These are phyloP conservation scores for Mormyrops boulengeri DNA, from an alignment of 2,797 vertebrate species.

Conservation along the genomic window DNA sequence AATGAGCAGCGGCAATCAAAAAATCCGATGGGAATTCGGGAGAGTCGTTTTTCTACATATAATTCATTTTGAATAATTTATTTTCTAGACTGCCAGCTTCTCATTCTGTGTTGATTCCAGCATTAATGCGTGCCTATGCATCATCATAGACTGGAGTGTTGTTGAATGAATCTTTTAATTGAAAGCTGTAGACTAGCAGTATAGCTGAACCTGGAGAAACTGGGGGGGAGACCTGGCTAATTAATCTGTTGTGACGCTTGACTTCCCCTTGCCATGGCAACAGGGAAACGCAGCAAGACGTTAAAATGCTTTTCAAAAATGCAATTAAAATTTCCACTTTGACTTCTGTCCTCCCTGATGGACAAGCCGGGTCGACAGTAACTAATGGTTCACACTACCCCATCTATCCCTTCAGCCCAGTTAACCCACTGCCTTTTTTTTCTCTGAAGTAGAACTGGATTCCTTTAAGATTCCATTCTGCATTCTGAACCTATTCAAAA, in stretches of 20 bases:
- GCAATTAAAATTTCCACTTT: constrained; percentile 14
- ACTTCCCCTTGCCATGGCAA: constrained; percentile 22
- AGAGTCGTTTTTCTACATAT: constrained; percentile 9
- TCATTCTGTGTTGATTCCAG: not conserved
- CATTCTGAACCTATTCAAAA: not conserved
- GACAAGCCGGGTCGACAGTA: not conserved
- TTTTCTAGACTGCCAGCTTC: not conserved
- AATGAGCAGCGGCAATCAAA: constrained; percentile 18
- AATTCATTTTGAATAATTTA: constrained; percentile 24
- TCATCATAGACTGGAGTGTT: not conserved
- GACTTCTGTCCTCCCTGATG: not conserved
- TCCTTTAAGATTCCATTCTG: constrained; percentile 1
- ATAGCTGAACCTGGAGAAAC: not conserved
- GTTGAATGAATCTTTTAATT: constrained; percentile 13
- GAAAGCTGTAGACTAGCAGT: constrained; percentile 2
- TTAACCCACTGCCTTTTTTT: not conserved
- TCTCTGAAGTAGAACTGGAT: not conserved
- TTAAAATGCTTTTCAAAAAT: constrained; percentile 14
- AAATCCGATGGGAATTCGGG: constrained; percentile 11
- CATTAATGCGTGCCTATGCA: not conserved
- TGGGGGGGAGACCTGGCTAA: constrained; percentile 13
- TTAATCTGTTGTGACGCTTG: constrained; percentile 22
- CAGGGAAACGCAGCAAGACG: constrained; percentile 12
- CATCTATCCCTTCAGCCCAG: not conserved
- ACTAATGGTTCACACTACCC: not conserved